Conservation (phyloP, 1,140 invertebrate species). For the Drosophila repletoides region DNA sequence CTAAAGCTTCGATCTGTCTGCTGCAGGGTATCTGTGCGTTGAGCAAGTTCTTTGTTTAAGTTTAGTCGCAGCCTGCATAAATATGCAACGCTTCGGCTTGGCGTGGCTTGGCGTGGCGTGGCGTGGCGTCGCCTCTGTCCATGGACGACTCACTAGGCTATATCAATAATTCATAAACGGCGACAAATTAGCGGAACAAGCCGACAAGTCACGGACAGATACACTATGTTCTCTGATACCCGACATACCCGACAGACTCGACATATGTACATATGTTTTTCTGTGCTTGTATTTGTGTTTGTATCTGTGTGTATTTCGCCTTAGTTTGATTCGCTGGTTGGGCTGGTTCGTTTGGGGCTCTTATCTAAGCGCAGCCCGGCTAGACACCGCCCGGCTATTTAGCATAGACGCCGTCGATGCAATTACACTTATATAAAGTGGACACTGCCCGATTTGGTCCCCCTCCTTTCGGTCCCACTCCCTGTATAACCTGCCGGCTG, state of each 20-base stretch:
- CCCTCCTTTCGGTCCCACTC: not conserved
- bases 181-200: slow-evolving; percentile 74
- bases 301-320: not conserved
- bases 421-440: slow-evolving; percentile 65
- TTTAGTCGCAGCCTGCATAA: slow-evolving; percentile 48
- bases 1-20: too few species aligned
- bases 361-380: slow-evolving; percentile 45
- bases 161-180: slow-evolving; percentile 78
- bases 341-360: slow-evolving; percentile 28
- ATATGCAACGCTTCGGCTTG: slow-evolving; percentile 54
- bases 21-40: slow-evolving; percentile 22
- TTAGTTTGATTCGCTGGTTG: not conserved
- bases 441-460: not conserved
- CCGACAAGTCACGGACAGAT: slow-evolving; percentile 68
- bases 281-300: slow-evolving; percentile 14
- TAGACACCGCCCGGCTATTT: slow-evolving; percentile 58
- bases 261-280: slow-evolving; percentile 32
- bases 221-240: slow-evolving; percentile 17
- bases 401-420: slow-evolving; percentile 62
- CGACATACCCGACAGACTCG: slow-evolving; percentile 16
- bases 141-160: slow-evolving; percentile 10
- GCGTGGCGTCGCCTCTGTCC: too few species aligned
- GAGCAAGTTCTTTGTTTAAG: not conserved
- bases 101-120: too few species aligned
- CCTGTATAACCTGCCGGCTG: not conserved